Percentiles rank a stretch among this genome's conserved stretches.
These are phyloP conservation scores for Hypotaenidia okinawae DNA, from an alignment of 2,797 vertebrate species.

Conservation along the genomic window DNA sequence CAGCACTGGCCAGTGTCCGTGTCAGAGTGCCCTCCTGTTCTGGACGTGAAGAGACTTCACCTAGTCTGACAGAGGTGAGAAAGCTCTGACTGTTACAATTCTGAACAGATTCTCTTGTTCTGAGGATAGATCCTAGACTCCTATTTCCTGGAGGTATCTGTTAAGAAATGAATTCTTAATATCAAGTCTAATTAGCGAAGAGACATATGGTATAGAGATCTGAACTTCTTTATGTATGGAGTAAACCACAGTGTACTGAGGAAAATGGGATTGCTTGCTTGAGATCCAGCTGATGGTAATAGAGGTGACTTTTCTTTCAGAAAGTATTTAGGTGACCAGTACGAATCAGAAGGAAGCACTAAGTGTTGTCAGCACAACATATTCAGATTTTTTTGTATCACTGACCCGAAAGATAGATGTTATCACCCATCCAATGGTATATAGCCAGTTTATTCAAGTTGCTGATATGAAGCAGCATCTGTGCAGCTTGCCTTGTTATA, in stretches of 20 bases:
- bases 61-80: background rate
- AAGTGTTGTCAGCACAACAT: background rate
- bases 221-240: background rate
- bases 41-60: background rate
- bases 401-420: background rate
- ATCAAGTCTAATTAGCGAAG: background rate
- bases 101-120: background rate
- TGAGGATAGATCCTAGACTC: background rate
- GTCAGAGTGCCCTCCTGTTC: rapidly evolving
- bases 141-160: background rate
- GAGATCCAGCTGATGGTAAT: background rate
- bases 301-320: background rate
- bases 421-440: background rate
- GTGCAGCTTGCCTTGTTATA: background rate
- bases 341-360: background rate
- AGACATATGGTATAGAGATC: background rate
- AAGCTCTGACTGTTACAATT: background rate
- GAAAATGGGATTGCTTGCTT: background rate
- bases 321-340: background rate
- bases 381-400: background rate
- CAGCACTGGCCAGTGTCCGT: background rate
- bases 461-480: background rate
- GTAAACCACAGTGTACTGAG: background rate
- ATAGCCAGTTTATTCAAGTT: background rate
- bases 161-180: background rate